A percentile compares a stretch with the other conserved stretches of the same genome.
Conservation (phyloP, 2,113 vertebrate genomes). For the Chroicocephalus ridibundus region DNA sequence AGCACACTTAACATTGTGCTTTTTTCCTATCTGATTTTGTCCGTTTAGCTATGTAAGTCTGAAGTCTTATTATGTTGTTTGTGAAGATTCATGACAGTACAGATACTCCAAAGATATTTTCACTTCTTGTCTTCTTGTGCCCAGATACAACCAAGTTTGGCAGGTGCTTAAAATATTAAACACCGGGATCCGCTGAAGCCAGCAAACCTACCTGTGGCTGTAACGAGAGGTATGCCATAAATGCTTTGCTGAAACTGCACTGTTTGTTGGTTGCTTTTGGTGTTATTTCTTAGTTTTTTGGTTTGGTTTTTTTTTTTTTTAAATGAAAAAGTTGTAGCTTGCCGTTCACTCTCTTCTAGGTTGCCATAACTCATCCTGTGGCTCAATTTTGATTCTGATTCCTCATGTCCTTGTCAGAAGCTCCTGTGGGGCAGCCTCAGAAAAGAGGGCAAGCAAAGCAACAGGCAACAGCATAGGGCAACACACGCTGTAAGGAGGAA, state of each 20-base stretch:
- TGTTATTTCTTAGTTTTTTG: too few species aligned
- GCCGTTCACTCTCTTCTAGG: neutral
- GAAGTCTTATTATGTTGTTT: neutral
- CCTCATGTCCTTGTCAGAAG: neutral
- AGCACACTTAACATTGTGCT: neutral
- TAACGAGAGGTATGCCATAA: neutral
- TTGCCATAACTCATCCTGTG: neutral
- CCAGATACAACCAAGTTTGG: neutral
- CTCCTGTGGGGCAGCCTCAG: neutral
- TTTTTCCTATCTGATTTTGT: neutral
- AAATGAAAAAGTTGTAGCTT: neutral
- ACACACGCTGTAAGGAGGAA: fast-evolving
- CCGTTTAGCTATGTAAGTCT: neutral
- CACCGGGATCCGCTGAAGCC: neutral
- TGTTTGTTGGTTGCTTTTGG: neutral
- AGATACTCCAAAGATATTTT: neutral
- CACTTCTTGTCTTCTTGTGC: neutral
- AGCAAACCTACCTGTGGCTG: neutral
- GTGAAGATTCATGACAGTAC: neutral
- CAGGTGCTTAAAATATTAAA: neutral
- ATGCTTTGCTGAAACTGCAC: neutral
- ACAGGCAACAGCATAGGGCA: neutral
- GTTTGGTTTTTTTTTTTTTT: neutral
- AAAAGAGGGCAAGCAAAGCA: neutral
- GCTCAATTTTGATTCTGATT: neutral